phyloP scores from a whole-genome alignment of 2,113 vertebrate genomes.

The Corydoras maculifer region DNA sequence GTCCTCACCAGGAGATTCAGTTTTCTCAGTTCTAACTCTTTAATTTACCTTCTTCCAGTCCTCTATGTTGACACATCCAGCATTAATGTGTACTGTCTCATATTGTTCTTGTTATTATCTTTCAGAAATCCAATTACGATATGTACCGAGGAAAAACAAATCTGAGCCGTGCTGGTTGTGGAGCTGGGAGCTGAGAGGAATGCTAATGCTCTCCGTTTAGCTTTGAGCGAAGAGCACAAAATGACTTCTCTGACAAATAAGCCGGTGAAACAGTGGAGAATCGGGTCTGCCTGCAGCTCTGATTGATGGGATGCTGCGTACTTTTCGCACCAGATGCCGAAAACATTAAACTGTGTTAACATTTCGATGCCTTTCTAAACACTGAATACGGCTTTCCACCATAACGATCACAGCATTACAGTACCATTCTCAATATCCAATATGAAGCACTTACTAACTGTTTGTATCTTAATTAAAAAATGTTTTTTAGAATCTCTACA shows the following conservation, averaged over 20 bases:
- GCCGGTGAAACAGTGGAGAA: constrained; percentile 13
- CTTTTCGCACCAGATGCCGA: constrained; percentile 9
- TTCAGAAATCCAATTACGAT: constrained; percentile 54
- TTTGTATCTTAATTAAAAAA: too few relatives aligned
- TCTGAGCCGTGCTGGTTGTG: constrained; percentile 38
- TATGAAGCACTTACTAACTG: too few relatives aligned
- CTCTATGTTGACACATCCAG: constrained; percentile 9
- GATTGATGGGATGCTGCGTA: constrained; percentile 23
- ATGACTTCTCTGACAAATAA: constrained; percentile 50
- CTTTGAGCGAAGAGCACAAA: constrained; percentile 34
- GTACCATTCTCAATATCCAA: too few relatives aligned
- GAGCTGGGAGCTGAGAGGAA: constrained; percentile 44
- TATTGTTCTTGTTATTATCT: constrained; percentile 58
- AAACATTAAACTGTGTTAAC: constrained; percentile 3
- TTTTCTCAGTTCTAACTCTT: constrained; percentile 9
- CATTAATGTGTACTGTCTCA: constrained; percentile 39
- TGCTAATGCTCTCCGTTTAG: constrained; percentile 54
- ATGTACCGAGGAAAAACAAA: constrained; percentile 56
- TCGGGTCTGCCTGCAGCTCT: constrained; percentile 20
- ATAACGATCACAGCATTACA: background rate
- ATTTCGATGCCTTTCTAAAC: background rate
- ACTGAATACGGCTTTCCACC: constrained; percentile 1
- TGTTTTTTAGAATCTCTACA: too few relatives aligned
- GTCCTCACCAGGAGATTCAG: background rate
- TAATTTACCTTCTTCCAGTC: constrained; percentile 10